Conservation (phyloP, 2,888 invertebrate species). For the Therioaphis trifolii region DNA sequence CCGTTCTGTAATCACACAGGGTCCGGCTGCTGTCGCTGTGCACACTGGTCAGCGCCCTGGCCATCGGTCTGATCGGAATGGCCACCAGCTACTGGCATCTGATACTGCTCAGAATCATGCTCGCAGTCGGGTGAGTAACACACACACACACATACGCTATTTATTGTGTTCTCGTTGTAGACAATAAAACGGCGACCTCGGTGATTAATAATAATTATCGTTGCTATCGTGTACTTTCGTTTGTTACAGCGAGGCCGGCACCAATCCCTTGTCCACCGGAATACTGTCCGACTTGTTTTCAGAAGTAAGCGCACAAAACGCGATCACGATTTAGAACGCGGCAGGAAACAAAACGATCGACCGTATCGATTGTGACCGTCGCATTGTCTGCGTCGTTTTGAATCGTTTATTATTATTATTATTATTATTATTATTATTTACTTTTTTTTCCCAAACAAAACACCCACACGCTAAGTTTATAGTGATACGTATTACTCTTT, state of each 20-base stretch:
- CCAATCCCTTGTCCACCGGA: slow-evolving; percentile 88
- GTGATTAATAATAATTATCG: slow-evolving; percentile 38
- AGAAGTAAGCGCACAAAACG: slow-evolving; percentile 65
- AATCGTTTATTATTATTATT: neutral
- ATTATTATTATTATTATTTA: neutral
- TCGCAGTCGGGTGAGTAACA: slow-evolving; percentile 80
- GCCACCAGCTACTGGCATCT: slow-evolving; percentile 92
- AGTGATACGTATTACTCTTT: too few species aligned
- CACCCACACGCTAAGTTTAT: too few species aligned
- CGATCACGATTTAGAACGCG: slow-evolving; percentile 25
- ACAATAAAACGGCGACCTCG: slow-evolving; percentile 44
- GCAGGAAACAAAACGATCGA: neutral
- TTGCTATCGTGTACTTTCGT: slow-evolving; percentile 57
- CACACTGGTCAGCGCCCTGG: slow-evolving; percentile 83
- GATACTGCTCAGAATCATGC: slow-evolving; percentile 83
- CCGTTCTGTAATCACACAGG: slow-evolving; percentile 70
- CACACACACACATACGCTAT: too few species aligned
- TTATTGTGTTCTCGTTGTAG: too few species aligned
- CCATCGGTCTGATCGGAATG: slow-evolving; percentile 86
- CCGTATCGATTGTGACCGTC: neutral
- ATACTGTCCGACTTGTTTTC: slow-evolving; percentile 67
- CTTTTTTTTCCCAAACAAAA: too few species aligned
- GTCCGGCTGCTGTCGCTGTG: slow-evolving; percentile 81
- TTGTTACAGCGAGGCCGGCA: slow-evolving; percentile 80
- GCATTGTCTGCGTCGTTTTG: too few species aligned